A percentile compares a stretch with the other conserved stretches of the same genome.
These are phyloP conservation scores for Hydraecia micacea DNA, from an alignment of 2,888 invertebrate species.

Conservation along the genomic window DNA sequence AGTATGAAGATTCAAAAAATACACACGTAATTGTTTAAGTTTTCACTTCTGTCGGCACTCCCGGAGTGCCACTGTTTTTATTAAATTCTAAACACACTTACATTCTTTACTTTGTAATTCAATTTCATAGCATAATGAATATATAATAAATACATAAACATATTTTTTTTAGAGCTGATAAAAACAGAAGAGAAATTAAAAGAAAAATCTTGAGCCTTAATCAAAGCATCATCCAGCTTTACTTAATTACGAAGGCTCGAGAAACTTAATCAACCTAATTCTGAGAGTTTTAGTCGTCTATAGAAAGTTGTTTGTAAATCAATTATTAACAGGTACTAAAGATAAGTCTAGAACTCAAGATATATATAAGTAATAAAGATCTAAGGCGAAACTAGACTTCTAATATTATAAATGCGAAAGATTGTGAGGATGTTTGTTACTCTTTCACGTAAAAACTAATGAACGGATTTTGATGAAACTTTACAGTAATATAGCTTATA, in stretches of 20 bases:
- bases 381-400: neutral
- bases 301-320: constrained; percentile 28
- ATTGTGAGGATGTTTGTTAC: too few species aligned
- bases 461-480: too few species aligned
- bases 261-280: constrained; percentile 40
- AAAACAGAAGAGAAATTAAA: neutral
- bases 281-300: constrained; percentile 15
- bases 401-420: too few species aligned
- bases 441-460: too few species aligned
- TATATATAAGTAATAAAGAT: constrained; percentile 11
- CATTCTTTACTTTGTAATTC: too few species aligned
- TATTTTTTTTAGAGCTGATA: neutral
- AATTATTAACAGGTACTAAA: constrained; percentile 34
- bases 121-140: neutral
- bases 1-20: too few species aligned
- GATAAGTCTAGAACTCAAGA: constrained; percentile 8
- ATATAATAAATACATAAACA: neutral
- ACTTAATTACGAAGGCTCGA: constrained; percentile 33
- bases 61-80: too few species aligned
- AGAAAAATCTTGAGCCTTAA: constrained; percentile 6
- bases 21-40: too few species aligned
- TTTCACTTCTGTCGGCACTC: too few species aligned
- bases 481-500: too few species aligned
- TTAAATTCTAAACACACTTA: neutral
- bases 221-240: constrained; percentile 30